Conservation (phyloP, 2,888 invertebrate species). For the Trachelus tabidus region DNA sequence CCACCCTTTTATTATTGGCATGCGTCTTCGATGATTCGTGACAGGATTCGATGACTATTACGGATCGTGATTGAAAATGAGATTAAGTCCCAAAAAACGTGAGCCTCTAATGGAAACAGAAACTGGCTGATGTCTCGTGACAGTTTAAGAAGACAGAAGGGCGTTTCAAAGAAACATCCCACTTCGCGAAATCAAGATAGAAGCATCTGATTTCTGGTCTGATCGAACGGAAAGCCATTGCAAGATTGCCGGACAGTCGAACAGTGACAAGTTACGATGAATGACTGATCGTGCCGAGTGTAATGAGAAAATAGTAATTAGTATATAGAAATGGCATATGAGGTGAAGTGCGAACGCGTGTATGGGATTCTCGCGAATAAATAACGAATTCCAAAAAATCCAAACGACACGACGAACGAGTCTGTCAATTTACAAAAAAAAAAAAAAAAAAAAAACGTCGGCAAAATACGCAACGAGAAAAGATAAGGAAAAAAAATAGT, state of each 20-base stretch:
- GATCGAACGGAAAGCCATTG: not conserved
- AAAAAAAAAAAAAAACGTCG: not conserved
- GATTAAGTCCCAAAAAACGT: not conserved
- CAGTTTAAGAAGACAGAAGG: not conserved
- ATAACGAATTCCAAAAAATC: constrained; percentile 23
- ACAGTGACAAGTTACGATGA: not conserved
- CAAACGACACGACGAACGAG: not conserved
- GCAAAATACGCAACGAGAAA: not conserved
- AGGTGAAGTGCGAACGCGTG: not conserved
- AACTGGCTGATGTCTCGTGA: not conserved
- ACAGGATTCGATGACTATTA: not conserved
- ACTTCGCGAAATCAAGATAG: not conserved
- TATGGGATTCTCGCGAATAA: not conserved
- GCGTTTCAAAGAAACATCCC: not conserved
- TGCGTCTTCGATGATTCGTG: constrained; percentile 25
- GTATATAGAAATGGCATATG: not conserved
- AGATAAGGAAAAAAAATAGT: not conserved
- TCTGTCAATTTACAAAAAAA: not conserved
- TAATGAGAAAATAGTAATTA: not conserved
- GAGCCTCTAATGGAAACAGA: not conserved
- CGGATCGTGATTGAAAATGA: not conserved
- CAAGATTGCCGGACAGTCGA: not conserved
- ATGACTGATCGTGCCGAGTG: not conserved
- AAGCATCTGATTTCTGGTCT: not conserved
- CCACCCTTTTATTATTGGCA: constrained; percentile 38